phyloP scores from a whole-genome alignment of 2,797 vertebrate species.

The Siniperca obscura region DNA sequence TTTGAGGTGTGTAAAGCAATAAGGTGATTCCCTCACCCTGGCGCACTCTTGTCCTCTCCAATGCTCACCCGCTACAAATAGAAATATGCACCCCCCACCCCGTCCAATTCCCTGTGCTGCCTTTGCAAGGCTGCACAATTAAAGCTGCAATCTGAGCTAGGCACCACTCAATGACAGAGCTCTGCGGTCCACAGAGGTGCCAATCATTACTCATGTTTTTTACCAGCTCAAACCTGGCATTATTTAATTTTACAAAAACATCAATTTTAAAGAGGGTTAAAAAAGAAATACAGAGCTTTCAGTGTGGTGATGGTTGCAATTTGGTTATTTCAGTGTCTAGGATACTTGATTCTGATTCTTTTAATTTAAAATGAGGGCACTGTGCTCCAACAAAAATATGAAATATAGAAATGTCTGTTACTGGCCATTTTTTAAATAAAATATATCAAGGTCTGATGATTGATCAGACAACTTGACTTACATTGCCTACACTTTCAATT shows the following conservation, averaged over 20 bases:
- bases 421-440: neutral
- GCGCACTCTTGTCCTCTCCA: conserved; percentile 53
- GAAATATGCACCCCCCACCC: conserved; percentile 73
- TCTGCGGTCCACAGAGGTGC: conserved; percentile 80
- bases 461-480: conserved; percentile 10
- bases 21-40: conserved; percentile 61
- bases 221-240: conserved; percentile 49
- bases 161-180: conserved; percentile 79
- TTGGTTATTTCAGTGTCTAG: neutral
- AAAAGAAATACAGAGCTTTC: conserved; percentile 6
- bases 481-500: neutral
- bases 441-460: conserved; percentile 1
- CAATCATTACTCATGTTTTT: conserved; percentile 73
- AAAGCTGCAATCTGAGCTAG: conserved; percentile 80
- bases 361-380: conserved; percentile 9
- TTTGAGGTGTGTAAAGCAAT: conserved; percentile 54
- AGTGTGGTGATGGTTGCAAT: neutral
- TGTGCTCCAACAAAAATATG: conserved; percentile 1
- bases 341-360: neutral
- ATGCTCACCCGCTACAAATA: conserved; percentile 58
- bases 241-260: conserved; percentile 56
- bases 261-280: conserved; percentile 7
- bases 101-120: conserved; percentile 72
- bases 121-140: conserved; percentile 85
- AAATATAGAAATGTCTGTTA: neutral